Evolutionary conservation across 2,888 invertebrate genomes (phyloP), one percentile per base, ranked within the genome.

Genomic region (Himalopsyche anomala): DNA sequence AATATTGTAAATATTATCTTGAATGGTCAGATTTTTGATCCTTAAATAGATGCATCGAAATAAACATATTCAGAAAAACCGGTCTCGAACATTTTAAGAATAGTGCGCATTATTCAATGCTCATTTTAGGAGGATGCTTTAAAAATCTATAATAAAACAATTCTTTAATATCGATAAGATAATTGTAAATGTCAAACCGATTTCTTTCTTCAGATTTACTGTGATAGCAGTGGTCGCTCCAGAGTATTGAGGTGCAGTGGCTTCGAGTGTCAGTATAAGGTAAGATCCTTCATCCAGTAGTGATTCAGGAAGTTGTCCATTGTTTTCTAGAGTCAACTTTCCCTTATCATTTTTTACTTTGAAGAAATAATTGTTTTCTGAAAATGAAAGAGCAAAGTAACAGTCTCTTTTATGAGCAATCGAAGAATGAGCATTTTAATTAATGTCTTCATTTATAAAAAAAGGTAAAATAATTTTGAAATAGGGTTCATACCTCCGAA

Each of bases 241-340:
- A 9, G 62, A 19, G 19, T 62, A 62, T 8, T 19, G 62, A 19
- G 86, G 87, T 15, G 81, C 69, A 28, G 82, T 84, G 15, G 89
- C 89, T 55, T 85, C 83, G 11, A 89, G 45, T 56, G 84, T 88
- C 11, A 89, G 40, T 40, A 88, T 42, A 8, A 89, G 74, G 17
- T 87, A 84, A 11, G 85, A 42, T 40, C 83, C 51, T 12, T 86
- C 45, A n/a, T 86, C 51, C 15, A 89, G 80, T 6, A 88, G 85
- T 12, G 87, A 87, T 9, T 87, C 85, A 12, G 86, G 74, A 38
- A 89, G 55, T 15, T 11, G 5, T 17, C 19, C 55, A 17, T 5
- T 56, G 15, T 79, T 15, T 80, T 9, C 11, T 40, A 84, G 55
- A 28, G 55, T 54, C 15, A 80, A 54, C 8, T 54, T 80, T 17